These are phyloP conservation scores for Synanthedon formicaeformis DNA, from an alignment of 2,888 invertebrate species.

Conservation along the genomic window DNA sequence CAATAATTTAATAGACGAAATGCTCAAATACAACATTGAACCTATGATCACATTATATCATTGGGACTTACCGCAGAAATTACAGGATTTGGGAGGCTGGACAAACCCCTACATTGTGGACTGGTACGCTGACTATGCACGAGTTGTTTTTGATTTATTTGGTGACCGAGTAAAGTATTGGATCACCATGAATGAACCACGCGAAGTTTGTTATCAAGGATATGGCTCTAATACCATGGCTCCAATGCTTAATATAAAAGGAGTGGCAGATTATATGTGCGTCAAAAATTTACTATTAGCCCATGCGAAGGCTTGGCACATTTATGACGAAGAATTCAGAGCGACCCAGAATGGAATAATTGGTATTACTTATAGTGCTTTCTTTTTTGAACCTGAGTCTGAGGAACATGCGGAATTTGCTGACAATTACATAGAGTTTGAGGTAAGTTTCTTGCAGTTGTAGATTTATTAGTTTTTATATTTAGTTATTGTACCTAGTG, in stretches of 20 bases:
- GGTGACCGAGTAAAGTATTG: slow-evolving; percentile 47
- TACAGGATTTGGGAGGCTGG: slow-evolving; percentile 57
- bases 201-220: slow-evolving; percentile 21
- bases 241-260: slow-evolving; percentile 26
- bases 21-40: slow-evolving; percentile 63
- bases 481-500: neutral
- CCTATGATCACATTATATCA: slow-evolving; percentile 62
- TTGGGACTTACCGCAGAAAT: slow-evolving; percentile 39
- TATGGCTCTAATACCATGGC: slow-evolving; percentile 29
- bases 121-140: slow-evolving; percentile 40
- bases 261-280: slow-evolving; percentile 43
- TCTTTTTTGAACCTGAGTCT: neutral
- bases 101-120: slow-evolving; percentile 28
- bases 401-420: slow-evolving; percentile 1
- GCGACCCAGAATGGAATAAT: slow-evolving; percentile 1
- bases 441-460: neutral
- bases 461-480: too few relatives aligned
- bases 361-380: neutral
- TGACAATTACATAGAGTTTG: neutral
- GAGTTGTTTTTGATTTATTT: slow-evolving; percentile 28
- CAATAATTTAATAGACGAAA: slow-evolving; percentile 64
- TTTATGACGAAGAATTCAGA: slow-evolving; percentile 14
- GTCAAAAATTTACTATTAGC: slow-evolving; percentile 46
- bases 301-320: slow-evolving; percentile 42
- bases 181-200: slow-evolving; percentile 64